Percentiles rank a stretch among this genome's conserved stretches.
Evolutionary conservation across 2,113 vertebrate species (phyloP).

Genomic region (Vombatus ursinus): DNA sequence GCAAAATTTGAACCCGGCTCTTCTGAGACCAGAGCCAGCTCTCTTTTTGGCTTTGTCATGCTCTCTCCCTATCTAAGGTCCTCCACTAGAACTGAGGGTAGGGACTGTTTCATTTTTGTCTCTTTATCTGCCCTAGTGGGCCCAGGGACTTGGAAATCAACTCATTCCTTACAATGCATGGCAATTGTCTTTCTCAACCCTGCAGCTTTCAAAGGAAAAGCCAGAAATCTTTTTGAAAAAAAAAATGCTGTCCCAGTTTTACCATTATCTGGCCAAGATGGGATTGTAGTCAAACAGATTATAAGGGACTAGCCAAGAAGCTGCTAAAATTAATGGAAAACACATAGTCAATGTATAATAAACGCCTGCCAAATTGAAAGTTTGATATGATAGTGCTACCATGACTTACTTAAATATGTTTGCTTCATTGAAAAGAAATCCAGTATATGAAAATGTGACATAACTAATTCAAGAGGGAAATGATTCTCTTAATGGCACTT

Average conservation of each 20-base stretch:
- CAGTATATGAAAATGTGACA: neutral
- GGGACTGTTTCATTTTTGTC: neutral
- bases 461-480: conserved; percentile 16
- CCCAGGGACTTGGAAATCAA: neutral
- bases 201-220: neutral
- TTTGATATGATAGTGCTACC: neutral
- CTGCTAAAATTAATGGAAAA: neutral
- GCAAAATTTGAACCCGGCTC: neutral
- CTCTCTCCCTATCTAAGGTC: neutral
- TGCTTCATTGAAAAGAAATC: conserved; percentile 12
- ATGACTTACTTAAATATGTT: neutral
- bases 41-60: neutral
- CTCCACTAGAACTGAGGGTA: neutral
- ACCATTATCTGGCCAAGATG: neutral
- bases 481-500: conserved; percentile 13
- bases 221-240: neutral
- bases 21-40: neutral
- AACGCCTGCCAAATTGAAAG: neutral
- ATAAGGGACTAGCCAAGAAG: neutral
- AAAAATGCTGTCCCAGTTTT: neutral
- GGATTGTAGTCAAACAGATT: neutral
- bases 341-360: neutral
- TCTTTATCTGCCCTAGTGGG: neutral
- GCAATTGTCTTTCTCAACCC: neutral
- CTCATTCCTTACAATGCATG: neutral